A percentile compares a stretch with the other conserved stretches of the same genome.
phyloP scores from a whole-genome alignment of 2,888 invertebrate species.

The Cosmia pyralina region DNA sequence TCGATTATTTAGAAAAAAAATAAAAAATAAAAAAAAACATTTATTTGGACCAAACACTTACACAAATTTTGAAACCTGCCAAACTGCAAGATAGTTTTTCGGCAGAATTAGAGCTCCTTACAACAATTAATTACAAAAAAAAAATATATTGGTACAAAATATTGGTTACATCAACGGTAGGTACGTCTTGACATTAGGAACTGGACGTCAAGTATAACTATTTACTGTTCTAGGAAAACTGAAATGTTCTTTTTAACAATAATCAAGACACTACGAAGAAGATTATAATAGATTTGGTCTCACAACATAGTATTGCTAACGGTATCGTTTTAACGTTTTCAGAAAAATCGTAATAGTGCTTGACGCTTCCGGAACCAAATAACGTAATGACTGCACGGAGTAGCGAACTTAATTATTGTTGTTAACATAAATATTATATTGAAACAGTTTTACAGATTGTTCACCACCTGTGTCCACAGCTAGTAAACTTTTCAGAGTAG shows the following conservation, averaged over 20 bases:
- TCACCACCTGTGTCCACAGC: background rate
- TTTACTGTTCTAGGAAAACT: background rate
- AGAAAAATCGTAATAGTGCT: slow-evolving; percentile 23
- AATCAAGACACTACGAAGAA: background rate
- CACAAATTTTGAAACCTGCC: too few species aligned
- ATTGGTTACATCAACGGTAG: too few species aligned
- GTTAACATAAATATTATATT: slow-evolving; percentile 17
- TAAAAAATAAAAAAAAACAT: too few species aligned
- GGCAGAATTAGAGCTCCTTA: too few species aligned
- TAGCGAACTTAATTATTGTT: background rate
- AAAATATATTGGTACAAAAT: too few species aligned
- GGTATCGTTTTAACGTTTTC: slow-evolving; percentile 23
- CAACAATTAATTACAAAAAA: too few species aligned
- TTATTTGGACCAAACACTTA: too few species aligned
- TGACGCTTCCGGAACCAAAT: slow-evolving; percentile 22
- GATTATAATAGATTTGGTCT: background rate
- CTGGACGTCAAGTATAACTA: background rate
- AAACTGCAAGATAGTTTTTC: too few species aligned
- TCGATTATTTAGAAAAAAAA: too few species aligned
- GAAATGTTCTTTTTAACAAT: background rate
- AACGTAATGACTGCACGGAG: slow-evolving; percentile 31
- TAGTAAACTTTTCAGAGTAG: too few species aligned
- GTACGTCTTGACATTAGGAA: background rate
- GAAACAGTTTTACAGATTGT: slow-evolving; percentile 23
- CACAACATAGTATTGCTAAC: slow-evolving; percentile 13